phyloP scores from a whole-genome alignment of 2,113 vertebrate genomes.

The Mohoua ochrocephala region DNA sequence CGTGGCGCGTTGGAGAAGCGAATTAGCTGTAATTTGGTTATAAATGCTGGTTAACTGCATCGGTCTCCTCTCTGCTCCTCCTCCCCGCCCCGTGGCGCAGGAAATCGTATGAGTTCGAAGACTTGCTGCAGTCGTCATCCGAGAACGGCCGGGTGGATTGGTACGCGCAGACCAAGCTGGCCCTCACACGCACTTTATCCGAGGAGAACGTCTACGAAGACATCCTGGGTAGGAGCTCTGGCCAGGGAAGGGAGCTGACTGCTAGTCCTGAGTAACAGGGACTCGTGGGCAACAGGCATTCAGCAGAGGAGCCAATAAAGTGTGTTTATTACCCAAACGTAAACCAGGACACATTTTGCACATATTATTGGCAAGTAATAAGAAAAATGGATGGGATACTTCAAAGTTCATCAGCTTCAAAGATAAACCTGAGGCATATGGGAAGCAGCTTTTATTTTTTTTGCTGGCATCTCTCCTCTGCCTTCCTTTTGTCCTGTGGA shows the following conservation, averaged over 20 bases:
- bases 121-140: constrained; percentile 84
- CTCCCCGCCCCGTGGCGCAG: constrained; percentile 57
- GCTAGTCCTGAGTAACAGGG: background rate
- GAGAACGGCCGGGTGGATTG: constrained; percentile 86
- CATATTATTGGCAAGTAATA: background rate
- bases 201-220: constrained; percentile 98
- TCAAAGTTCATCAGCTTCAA: constrained; percentile 8
- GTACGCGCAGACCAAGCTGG: constrained; percentile 90
- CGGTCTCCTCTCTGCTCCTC: background rate
- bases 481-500: background rate
- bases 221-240: constrained; percentile 84
- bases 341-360: background rate
- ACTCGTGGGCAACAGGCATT: background rate
- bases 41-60: background rate
- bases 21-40: background rate
- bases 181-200: constrained; percentile 93
- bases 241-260: background rate
- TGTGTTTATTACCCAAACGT: background rate
- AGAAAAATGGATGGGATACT: background rate
- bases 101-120: constrained; percentile 97
- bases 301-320: background rate
- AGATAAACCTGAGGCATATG: background rate
- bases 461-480: background rate
- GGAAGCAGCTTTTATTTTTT: background rate
- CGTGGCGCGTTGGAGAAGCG: background rate